Evolutionary conservation across 2,113 vertebrate species (phyloP).

Genomic region (Rattus rattus): DNA sequence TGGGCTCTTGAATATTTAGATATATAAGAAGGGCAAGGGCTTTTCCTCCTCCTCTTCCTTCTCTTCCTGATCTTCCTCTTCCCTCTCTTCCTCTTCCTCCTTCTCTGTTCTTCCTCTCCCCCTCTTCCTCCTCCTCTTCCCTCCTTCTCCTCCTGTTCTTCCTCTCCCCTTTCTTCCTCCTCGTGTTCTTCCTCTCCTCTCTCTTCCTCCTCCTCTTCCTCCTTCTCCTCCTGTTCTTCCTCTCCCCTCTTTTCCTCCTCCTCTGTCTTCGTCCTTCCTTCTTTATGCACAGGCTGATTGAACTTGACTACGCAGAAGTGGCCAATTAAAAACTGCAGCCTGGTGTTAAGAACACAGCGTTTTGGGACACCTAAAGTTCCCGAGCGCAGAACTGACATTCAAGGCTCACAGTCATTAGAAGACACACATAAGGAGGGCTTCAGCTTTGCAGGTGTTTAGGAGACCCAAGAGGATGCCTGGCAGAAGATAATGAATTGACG

Average conservation of each 20-base stretch:
- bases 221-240: too few species aligned
- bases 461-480: not conserved
- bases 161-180: not conserved
- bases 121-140: not conserved
- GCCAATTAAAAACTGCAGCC: not conserved
- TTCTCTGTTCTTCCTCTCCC: not conserved
- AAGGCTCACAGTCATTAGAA: not conserved
- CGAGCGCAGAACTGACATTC: not conserved
- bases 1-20: not conserved
- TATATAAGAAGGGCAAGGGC: not conserved
- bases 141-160: not conserved
- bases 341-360: slow-evolving; percentile 5
- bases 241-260: not conserved
- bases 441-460: not conserved
- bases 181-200: not conserved
- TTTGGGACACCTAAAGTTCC: not conserved
- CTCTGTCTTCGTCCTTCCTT: not conserved
- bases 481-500: not conserved
- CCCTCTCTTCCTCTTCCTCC: not conserved
- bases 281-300: not conserved
- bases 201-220: too few species aligned
- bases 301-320: not conserved
- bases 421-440: not conserved
- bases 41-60: not conserved
- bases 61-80: not conserved